Base-by-base conservation (phyloP, 2,888 invertebrate genomes). In the Lasioglossum villosulum region DNA sequence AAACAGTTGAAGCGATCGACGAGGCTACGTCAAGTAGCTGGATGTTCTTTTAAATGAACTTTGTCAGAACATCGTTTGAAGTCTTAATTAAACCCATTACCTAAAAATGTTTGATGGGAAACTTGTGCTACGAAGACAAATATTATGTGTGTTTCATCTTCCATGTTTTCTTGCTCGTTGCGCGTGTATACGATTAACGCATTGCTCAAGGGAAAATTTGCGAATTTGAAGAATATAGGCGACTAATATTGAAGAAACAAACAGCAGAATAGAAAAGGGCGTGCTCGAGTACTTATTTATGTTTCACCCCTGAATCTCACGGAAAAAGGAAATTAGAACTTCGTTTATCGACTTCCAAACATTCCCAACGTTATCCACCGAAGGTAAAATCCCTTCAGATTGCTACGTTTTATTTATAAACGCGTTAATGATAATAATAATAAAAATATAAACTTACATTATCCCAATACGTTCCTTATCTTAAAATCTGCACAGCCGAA, bases 321-420 rank as follows among this genome's bases (percentile, higher is more conserved):
- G 2, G 34, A 34, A 8, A 1, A 19, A 30, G 30, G 16, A 30
- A 4, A 39, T 14, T 37, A n/a, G 12, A n/a, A 70, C 14, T 37
- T n/a, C 2, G 23, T 23, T 71, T 56, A 71, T 71, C 56, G 71
- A 39, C 71, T 2, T 30, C 4, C 14, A 37, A 48, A 23, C 6
- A 19, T 39, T 12, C 19, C 10, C 75, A 30, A 19, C 12, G 10
- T 71, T 56, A 78, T 56, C 56, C 23, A 19, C 23, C 1, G 56
- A 30, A 45, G 66, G 66, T 66, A 66, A 66, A 34, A 19, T 1
- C 1, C 19, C 10, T n/a, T 45, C 14, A 45, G 45, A 45, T 45
- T 45, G 14, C 16, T 39, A 6, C 30, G 42, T 3, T 63, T 63
- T 77, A 77, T 72, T 77, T 71, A 30, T 71, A 82, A 75, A 79